phyloP scores from a whole-genome alignment of 2,888 invertebrate species.

The Limnephilus rhombicus region DNA sequence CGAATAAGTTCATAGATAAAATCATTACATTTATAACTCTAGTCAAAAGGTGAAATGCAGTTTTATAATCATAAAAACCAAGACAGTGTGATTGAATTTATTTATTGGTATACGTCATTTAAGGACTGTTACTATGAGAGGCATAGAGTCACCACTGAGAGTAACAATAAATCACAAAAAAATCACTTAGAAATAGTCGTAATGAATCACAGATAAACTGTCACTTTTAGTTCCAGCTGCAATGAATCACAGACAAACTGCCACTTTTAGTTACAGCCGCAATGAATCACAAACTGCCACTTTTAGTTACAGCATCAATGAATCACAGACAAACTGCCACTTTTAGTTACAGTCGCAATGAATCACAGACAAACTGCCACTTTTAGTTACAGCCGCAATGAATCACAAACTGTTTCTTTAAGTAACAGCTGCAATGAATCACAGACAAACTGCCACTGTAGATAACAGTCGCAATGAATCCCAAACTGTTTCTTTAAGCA shows the following conservation, averaged over 20 bases:
- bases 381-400: not conserved
- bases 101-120: not conserved
- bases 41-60: not conserved
- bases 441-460: not conserved
- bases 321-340: not conserved
- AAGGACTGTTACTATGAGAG: too few relatives aligned
- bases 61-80: not conserved
- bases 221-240: not conserved
- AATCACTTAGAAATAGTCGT: too few relatives aligned
- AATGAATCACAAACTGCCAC: not conserved
- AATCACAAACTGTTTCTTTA: not conserved
- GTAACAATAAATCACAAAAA: too few relatives aligned
- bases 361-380: not conserved
- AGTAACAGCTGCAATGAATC: not conserved
- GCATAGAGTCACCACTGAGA: too few relatives aligned
- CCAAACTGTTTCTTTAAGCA: not conserved
- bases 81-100: not conserved
- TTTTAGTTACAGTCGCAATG: not conserved
- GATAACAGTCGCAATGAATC: not conserved
- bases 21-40: not conserved
- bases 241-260: not conserved
- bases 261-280: not conserved
- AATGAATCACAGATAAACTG: not conserved
- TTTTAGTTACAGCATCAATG: not conserved
- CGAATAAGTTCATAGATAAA: not conserved